Base-by-base conservation (phyloP, 2,888 invertebrate genomes). In the Synanthedon tipuliformis region DNA sequence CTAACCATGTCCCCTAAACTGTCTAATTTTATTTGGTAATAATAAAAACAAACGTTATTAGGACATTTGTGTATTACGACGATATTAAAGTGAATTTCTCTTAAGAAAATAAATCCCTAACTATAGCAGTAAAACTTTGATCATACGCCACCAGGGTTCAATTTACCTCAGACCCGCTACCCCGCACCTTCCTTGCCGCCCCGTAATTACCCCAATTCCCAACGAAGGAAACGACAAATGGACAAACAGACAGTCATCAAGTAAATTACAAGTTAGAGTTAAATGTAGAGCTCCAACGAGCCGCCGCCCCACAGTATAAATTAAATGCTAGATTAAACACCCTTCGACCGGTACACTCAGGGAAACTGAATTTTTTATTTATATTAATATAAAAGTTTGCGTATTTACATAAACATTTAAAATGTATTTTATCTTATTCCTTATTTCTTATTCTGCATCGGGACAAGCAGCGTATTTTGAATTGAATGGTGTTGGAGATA, bases 291-390 rank as follows among this genome's bases (percentile, higher is more conserved):
- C 52, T 50, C 50, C 45, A 45, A 45, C 45, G 45, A 45, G 49
- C 54, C 50, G 50, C 53, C 54, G 11, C 16, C 55, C 52, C 53
- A 51, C 23, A 41, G 51, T 56, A 52, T 57, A 57, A 57, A 57
- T 57, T 55, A 57, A 53, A 53, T 51, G 51, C 53, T 27, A 50
- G 50, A 27, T 45, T 45, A 45, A 45, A 45, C 45, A 45, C 45
- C 45, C 45, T 45, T 45, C 45, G 45, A 45, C 15, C n/a, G 34
- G 45, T 45, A 45, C 45, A 45, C n/a, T 45, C 45, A 15, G 15
- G 45, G 45, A 45, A 45, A 11, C 10, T 34, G 34, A 23, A 4
- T 23, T 23, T 23, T 23, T 23, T 23, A 23, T 23, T 23, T 23
- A 4, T 4, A 23, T 23, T 23, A 23, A 23, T 16, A n/a, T n/a